phyloP scores from a whole-genome alignment of 2,113 vertebrate genomes.

The Pelmatolapia mariae region DNA sequence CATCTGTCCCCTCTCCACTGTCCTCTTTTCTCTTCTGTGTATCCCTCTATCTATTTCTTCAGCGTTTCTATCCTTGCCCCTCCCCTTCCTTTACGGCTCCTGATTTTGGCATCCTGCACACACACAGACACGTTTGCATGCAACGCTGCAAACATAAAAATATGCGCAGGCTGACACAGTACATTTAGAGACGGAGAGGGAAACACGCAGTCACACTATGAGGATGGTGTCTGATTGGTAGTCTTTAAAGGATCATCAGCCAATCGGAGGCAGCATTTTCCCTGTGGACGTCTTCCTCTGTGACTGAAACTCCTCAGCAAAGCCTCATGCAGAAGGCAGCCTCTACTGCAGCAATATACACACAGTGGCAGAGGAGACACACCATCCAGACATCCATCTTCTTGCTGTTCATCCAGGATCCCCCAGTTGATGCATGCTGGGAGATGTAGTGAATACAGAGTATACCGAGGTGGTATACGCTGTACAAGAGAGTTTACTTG shows the following conservation, averaged over 20 bases:
- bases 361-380: constrained; percentile 17
- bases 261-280: constrained; percentile 36
- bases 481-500: background rate
- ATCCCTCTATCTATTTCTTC: background rate
- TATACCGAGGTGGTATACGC: background rate
- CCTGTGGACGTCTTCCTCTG: constrained; percentile 43
- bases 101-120: constrained; percentile 23
- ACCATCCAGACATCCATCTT: constrained; percentile 17
- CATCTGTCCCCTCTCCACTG: background rate
- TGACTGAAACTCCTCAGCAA: constrained; percentile 33
- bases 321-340: constrained; percentile 24
- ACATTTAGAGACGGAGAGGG: constrained; percentile 30
- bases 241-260: constrained; percentile 6
- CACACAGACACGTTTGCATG: constrained; percentile 12
- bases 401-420: constrained; percentile 3
- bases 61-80: background rate
- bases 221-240: constrained; percentile 41
- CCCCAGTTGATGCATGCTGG: constrained; percentile 14
- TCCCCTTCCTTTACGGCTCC: constrained; percentile 9
- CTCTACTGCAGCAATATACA: constrained; percentile 19
- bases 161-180: constrained; percentile 50
- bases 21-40: background rate
- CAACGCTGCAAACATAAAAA: constrained; percentile 41
- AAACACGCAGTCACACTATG: constrained; percentile 43
- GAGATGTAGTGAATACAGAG: background rate